These are phyloP conservation scores for Colinus virginianus DNA, from an alignment of 2,113 vertebrate species.

Conservation along the genomic window DNA sequence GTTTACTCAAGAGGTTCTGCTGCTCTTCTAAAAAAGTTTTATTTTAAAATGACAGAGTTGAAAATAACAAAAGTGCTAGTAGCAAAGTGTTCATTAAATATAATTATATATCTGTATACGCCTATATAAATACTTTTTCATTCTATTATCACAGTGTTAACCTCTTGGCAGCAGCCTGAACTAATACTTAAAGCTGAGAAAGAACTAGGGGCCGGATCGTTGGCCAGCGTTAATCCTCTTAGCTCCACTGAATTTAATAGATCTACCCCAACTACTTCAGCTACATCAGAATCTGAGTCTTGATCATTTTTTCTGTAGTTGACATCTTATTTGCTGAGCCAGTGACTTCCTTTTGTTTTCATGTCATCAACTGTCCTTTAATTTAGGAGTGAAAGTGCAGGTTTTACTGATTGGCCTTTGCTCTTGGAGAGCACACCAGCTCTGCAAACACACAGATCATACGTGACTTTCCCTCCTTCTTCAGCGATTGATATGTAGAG, in stretches of 20 bases:
- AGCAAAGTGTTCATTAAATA: conserved; percentile 58
- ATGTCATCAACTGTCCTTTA: conserved; percentile 31
- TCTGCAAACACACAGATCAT: neutral
- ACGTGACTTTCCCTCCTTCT: neutral
- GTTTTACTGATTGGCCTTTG: conserved; percentile 20
- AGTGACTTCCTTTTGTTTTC: conserved; percentile 60
- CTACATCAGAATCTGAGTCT: neutral
- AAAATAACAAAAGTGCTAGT: conserved; percentile 40
- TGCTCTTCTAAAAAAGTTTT: conserved; percentile 70
- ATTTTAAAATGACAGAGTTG: conserved; percentile 36
- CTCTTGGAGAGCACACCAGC: neutral
- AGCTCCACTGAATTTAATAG: neutral
- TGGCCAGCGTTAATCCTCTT: neutral
- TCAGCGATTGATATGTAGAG: conserved; percentile 2
- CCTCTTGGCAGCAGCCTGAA: conserved; percentile 70
- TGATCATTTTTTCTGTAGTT: conserved; percentile 12
- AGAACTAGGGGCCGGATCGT: neutral
- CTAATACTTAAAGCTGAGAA: conserved; percentile 58
- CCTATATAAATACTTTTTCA: conserved; percentile 54
- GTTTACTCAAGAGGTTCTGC: conserved; percentile 75
- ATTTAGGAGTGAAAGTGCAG: conserved; percentile 22
- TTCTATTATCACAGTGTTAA: conserved; percentile 79
- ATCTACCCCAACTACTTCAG: conserved; percentile 5
- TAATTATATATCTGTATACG: conserved; percentile 25
- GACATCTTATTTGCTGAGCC: conserved; percentile 61